These are phyloP conservation scores for Protobothrops flavoviridis DNA, from an alignment of 2,113 vertebrate genomes.

Conservation along the genomic window DNA sequence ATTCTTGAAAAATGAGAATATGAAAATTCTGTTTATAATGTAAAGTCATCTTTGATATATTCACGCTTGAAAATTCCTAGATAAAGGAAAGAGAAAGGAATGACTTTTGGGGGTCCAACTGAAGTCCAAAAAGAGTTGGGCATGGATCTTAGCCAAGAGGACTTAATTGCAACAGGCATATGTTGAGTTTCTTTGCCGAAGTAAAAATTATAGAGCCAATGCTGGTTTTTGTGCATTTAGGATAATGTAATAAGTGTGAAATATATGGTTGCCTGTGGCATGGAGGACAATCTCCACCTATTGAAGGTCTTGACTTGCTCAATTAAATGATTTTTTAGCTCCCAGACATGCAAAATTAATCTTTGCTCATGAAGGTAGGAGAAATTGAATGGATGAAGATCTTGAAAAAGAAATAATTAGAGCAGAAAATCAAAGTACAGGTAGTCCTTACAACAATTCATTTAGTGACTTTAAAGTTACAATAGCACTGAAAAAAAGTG, in stretches of 20 bases:
- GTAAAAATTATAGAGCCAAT: too few species aligned
- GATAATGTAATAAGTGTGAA: too few species aligned
- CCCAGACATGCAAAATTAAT: neutral
- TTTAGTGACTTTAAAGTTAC: too few species aligned
- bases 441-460: neutral
- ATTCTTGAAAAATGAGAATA: neutral
- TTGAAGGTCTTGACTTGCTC: neutral
- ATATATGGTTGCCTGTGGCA: too few species aligned
- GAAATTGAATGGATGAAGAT: neutral
- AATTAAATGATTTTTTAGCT: neutral
- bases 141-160: too few species aligned
- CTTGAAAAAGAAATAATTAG: neutral
- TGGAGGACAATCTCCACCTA: neutral
- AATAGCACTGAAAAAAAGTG: too few species aligned
- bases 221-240: too few species aligned
- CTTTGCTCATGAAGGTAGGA: neutral
- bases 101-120: too few species aligned
- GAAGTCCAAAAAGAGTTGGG: too few species aligned
- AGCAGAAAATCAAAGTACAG: neutral
- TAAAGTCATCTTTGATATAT: neutral
- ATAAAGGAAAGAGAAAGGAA: too few species aligned
- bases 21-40: neutral
- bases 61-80: neutral
- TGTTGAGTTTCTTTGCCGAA: too few species aligned
- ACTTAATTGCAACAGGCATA: too few species aligned